phyloP scores from a whole-genome alignment of 2,797 vertebrate species.

The Natrix natrix region DNA sequence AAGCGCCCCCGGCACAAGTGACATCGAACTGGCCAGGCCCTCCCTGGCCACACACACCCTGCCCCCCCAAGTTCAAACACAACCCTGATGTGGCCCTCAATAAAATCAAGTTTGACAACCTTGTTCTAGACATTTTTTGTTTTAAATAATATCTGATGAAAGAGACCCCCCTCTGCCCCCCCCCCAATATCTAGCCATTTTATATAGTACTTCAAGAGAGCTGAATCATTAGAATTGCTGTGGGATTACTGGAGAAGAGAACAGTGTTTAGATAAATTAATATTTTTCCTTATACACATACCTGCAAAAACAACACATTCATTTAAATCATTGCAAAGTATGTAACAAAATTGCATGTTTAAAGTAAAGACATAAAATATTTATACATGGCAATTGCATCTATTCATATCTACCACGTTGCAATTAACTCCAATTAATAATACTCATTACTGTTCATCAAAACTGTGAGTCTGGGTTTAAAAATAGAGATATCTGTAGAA shows the following conservation, averaged over 20 bases:
- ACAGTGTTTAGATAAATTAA: not conserved
- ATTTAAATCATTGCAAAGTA: not conserved
- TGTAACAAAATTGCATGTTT: not conserved
- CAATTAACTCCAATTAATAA: conserved; percentile 41
- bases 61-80: too few relatives aligned
- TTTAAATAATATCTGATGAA: not conserved
- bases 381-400: conserved; percentile 20
- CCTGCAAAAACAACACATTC: conserved; percentile 7
- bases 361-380: conserved; percentile 23
- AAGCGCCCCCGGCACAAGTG: too few relatives aligned
- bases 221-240: not conserved
- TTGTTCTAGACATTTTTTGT: not conserved
- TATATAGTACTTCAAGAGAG: not conserved
- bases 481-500: conserved; percentile 24
- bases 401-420: conserved; percentile 17
- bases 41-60: too few relatives aligned
- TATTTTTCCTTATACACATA: not conserved
- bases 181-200: not conserved
- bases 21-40: too few relatives aligned
- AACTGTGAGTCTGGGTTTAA: conserved; percentile 17
- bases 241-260: not conserved
- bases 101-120: too few relatives aligned
- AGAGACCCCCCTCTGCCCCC: not conserved
- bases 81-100: too few relatives aligned
- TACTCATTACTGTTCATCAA: conserved; percentile 23